phyloP scores from a whole-genome alignment of 2,113 vertebrate species.

The Calyptomena viridis region DNA sequence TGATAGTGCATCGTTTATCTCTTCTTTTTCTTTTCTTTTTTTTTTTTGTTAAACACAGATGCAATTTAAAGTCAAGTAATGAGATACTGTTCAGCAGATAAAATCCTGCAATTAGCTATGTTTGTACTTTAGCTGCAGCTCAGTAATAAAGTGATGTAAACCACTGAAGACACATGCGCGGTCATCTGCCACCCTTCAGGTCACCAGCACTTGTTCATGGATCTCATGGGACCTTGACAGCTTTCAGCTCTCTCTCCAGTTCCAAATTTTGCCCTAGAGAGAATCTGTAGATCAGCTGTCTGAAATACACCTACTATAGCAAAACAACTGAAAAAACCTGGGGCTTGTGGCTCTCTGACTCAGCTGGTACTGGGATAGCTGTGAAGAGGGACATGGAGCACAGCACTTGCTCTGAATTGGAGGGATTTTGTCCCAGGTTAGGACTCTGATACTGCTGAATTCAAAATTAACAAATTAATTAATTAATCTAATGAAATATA shows the following conservation, averaged over 20 bases:
- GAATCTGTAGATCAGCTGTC: neutral
- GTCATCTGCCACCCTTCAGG: neutral
- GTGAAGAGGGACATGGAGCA: neutral
- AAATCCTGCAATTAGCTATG: neutral
- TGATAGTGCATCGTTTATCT: neutral
- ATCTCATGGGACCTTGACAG: neutral
- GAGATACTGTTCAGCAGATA: neutral
- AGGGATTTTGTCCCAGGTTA: neutral
- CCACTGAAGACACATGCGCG: fast-evolving
- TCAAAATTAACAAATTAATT: neutral
- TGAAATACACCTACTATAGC: neutral
- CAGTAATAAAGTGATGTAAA: neutral
- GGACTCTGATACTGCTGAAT: neutral
- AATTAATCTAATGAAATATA: neutral
- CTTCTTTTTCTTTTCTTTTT: neutral
- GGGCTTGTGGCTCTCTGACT: neutral
- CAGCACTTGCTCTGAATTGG: neutral
- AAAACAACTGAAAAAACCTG: neutral
- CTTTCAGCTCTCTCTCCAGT: neutral
- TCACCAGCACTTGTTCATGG: neutral
- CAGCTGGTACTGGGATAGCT: neutral
- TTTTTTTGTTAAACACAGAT: neutral
- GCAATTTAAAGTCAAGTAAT: neutral
- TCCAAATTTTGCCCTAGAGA: neutral
- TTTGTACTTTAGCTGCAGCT: neutral